Evolutionary conservation across 2,797 vertebrate genomes (phyloP), one percentile per base, ranked within the genome.

Genomic region (Chrosomus eos): DNA sequence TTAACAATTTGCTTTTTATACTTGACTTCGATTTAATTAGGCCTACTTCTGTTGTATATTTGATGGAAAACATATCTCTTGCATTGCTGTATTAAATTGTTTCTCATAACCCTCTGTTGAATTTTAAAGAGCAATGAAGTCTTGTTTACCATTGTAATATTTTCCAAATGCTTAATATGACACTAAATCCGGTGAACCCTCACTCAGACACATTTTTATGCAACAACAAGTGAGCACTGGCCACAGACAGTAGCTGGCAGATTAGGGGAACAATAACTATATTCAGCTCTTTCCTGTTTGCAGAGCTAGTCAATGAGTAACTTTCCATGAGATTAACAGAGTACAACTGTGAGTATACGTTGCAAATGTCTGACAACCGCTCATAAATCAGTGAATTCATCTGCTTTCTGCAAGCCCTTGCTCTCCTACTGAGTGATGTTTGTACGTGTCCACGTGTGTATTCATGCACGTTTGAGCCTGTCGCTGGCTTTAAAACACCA

Each of bases 401-500:
- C 68, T 26, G 13, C 33, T 80, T 85, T 78, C 79, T 58, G 53
- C 81, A 60, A 86, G 90, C 53, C n/a, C 86, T 85, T 81, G 87
- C 86, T 86, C 66, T 81, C n/a, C 36, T 7, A 64, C 72, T 26
- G 60, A 64, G 9, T 45, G 77, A 33, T 45, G 81, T 74, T 66
- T 38, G 55, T 40, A 48, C 67, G 58, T 55, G 53, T 85, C 78
- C 64, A 60, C 60, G 53, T 72, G 73, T 77, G 75, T 74, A 58
- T 62, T 23, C 77, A 48, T 85, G 85, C 93, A 90, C 87, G 94
- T 91, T 77, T 55, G 83, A 87, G 90, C 95, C 91, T 92, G 95
- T 86, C 74, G 64, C 4, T 33, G 16, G 81, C 87, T 87, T 33
- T 75, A 80, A 89, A 84, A 81, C 79, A 43, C 23, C 19, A 80